A percentile compares a stretch with the other conserved stretches of the same genome.
phyloP scores from a whole-genome alignment of 2,888 invertebrate species.

The Bellardia bayeri region DNA sequence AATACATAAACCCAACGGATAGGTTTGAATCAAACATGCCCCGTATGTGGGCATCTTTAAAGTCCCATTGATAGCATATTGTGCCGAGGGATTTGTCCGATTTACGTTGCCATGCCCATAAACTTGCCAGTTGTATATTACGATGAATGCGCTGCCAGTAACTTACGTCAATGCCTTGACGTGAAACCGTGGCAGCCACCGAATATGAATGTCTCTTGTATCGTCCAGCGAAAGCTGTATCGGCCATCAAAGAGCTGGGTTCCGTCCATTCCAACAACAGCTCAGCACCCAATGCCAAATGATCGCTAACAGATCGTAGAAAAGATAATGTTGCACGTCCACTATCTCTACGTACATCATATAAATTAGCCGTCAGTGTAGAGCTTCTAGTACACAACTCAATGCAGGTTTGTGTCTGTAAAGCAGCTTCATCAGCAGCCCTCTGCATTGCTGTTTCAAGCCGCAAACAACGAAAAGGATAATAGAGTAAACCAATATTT shows the following conservation, averaged over 20 bases:
- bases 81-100: slow-evolving; percentile 81
- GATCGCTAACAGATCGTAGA: slow-evolving; percentile 80
- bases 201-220: slow-evolving; percentile 78
- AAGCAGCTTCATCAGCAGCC: slow-evolving; percentile 74
- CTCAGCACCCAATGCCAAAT: slow-evolving; percentile 81
- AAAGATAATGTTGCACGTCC: slow-evolving; percentile 82
- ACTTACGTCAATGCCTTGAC: slow-evolving; percentile 82
- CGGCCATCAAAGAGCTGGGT: slow-evolving; percentile 75
- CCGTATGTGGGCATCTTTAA: slow-evolving; percentile 79
- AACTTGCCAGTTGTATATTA: slow-evolving; percentile 81
- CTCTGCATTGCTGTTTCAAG: slow-evolving; percentile 80
- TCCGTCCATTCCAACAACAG: slow-evolving; percentile 82
- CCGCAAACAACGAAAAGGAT: slow-evolving; percentile 79
- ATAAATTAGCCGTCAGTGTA: slow-evolving; percentile 80
- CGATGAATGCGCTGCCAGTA: slow-evolving; percentile 83
- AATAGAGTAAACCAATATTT: slow-evolving; percentile 81
- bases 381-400: slow-evolving; percentile 79
- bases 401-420: slow-evolving; percentile 78
- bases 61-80: slow-evolving; percentile 83
- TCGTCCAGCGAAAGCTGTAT: slow-evolving; percentile 81
- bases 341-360: slow-evolving; percentile 78
- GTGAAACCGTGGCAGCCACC: slow-evolving; percentile 81
- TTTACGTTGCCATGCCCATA: slow-evolving; percentile 80
- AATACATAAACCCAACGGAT: slow-evolving; percentile 82
- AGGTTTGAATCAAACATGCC: slow-evolving; percentile 83